Conservation (phyloP, 2,888 invertebrate genomes). For the Meteorus colon region DNA sequence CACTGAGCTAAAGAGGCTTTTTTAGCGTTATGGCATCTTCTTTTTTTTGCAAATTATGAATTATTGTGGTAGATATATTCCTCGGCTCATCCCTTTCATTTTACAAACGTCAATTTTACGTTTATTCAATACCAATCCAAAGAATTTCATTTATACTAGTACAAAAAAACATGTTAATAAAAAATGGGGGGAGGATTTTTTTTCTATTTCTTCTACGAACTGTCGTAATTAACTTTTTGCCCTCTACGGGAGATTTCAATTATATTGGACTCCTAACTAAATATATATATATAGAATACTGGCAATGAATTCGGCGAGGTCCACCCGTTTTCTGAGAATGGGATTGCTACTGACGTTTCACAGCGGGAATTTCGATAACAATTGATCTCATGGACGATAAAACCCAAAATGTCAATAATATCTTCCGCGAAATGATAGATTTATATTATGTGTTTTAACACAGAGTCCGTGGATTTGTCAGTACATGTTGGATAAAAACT, state of each 20-base stretch:
- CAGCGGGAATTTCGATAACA: slow-evolving; percentile 33
- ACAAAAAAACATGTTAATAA: neutral
- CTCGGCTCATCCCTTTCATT: too few species aligned
- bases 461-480: too few species aligned
- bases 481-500: too few species aligned
- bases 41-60: too few species aligned
- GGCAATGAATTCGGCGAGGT: slow-evolving; percentile 9
- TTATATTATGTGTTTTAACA: neutral
- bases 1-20: slow-evolving; percentile 88
- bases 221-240: slow-evolving; percentile 41
- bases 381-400: slow-evolving; percentile 33
- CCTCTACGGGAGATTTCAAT: slow-evolving; percentile 38
- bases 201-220: slow-evolving; percentile 21
- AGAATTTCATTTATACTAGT: neutral
- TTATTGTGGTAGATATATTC: too few species aligned
- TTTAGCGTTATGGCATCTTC: neutral
- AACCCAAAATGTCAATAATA: neutral
- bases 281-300: slow-evolving; percentile 9
- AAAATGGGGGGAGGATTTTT: neutral
- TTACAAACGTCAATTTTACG: too few species aligned
- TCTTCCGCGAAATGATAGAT: neutral
- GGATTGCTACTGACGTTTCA: slow-evolving; percentile 14
- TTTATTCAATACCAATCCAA: too few species aligned
- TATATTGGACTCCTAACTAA: slow-evolving; percentile 20
- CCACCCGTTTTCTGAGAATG: slow-evolving; percentile 20